These are phyloP conservation scores for Protophormia terraenovae DNA, from an alignment of 2,888 invertebrate genomes.

Conservation along the genomic window DNA sequence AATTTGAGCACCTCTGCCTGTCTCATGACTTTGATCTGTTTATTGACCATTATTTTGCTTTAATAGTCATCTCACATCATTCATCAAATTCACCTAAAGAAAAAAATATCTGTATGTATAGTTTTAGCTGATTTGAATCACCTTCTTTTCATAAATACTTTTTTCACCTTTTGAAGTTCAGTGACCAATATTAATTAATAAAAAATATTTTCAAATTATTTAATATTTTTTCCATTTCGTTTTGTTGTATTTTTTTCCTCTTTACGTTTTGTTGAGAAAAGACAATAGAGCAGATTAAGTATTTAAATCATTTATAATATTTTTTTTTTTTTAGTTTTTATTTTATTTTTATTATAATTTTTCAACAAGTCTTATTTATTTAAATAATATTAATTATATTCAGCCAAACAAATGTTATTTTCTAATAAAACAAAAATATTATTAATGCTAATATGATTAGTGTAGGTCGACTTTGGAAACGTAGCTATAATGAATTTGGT, in stretches of 20 bases:
- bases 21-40: conserved; percentile 10
- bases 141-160: neutral
- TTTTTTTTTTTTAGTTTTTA: too few species aligned
- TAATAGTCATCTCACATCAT: neutral
- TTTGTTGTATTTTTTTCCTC: too few species aligned
- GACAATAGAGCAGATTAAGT: neutral
- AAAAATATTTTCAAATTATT: neutral
- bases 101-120: neutral
- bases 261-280: neutral
- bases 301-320: conserved; percentile 19
- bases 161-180: conserved; percentile 9
- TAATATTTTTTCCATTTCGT: neutral
- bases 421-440: neutral
- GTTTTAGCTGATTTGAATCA: conserved; percentile 7
- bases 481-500: neutral
- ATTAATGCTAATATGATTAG: neutral
- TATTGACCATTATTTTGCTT: neutral
- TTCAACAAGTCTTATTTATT: conserved; percentile 1
- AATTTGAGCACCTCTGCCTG: conserved; percentile 33
- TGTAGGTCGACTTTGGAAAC: neutral
- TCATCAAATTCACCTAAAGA: neutral
- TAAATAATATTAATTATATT: neutral
- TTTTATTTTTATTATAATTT: neutral
- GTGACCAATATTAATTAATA: conserved; percentile 4
- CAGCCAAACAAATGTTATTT: neutral